A percentile compares a stretch with the other conserved stretches of the same genome.
phyloP scores from a whole-genome alignment of 2,797 vertebrate genomes.

The Sebastes aleutianus region DNA sequence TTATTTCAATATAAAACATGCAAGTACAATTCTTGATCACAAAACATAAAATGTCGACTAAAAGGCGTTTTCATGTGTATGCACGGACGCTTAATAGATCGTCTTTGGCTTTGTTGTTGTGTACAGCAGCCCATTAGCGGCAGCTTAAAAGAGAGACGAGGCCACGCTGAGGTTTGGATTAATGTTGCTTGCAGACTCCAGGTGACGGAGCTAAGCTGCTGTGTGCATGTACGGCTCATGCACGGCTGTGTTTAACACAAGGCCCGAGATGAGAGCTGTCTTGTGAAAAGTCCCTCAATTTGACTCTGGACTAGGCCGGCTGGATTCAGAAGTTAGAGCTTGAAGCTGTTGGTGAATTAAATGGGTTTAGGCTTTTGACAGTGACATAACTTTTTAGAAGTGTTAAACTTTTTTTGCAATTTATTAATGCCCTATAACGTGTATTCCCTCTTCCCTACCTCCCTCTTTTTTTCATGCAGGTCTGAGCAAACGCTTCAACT shows the following conservation, averaged over 20 bases:
- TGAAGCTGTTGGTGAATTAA: not conserved
- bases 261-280: not conserved
- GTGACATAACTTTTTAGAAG: not conserved
- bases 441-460: not conserved
- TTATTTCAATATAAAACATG: not conserved
- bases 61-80: not conserved
- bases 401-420: not conserved
- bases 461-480: slow-evolving; percentile 9
- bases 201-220: slow-evolving; percentile 34
- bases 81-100: not conserved
- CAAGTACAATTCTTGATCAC: not conserved
- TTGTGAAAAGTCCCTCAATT: not conserved
- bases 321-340: not conserved
- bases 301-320: not conserved
- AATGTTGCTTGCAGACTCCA: slow-evolving; percentile 7
- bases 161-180: slow-evolving; percentile 22
- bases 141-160: slow-evolving; percentile 6
- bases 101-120: slow-evolving; percentile 11
- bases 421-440: not conserved
- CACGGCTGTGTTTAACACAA: not conserved
- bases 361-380: not conserved
- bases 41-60: not conserved
- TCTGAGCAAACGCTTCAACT: slow-evolving; percentile 47
- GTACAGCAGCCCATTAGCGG: not conserved
- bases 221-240: not conserved